phyloP scores from a whole-genome alignment of 2,797 vertebrate species.

The Catharus ustulatus region DNA sequence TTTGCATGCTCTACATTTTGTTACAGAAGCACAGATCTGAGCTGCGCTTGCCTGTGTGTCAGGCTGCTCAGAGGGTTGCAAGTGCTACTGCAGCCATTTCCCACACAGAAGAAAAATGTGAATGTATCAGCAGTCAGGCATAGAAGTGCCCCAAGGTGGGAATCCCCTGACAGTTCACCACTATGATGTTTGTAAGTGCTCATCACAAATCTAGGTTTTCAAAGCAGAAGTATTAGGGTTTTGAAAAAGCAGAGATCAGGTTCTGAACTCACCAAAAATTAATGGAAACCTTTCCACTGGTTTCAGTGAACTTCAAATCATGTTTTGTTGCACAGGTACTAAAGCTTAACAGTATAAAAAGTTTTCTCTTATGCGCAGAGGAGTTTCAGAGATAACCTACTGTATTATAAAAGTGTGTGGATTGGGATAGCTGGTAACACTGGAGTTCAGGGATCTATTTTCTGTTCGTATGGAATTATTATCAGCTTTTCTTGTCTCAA shows the following conservation, averaged over 20 bases:
- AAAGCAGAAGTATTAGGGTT: not conserved
- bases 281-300: not conserved
- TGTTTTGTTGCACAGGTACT: not conserved
- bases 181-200: not conserved
- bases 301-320: not conserved
- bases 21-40: not conserved
- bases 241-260: not conserved
- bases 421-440: not conserved
- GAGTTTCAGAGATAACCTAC: not conserved
- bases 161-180: not conserved
- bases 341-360: not conserved
- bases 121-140: not conserved
- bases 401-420: not conserved
- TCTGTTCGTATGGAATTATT: not conserved
- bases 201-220: not conserved
- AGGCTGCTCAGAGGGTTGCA: not conserved
- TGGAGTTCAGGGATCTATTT: not conserved
- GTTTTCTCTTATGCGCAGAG: not conserved
- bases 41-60: not conserved
- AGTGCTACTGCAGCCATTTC: not conserved
- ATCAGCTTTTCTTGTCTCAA: not conserved
- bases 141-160: not conserved
- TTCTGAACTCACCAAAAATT: not conserved
- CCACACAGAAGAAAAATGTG: not conserved
- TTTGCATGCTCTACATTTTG: slow-evolving; percentile 19